phyloP scores from a whole-genome alignment of 2,113 vertebrate species.

The Lophochroa leadbeateri region DNA sequence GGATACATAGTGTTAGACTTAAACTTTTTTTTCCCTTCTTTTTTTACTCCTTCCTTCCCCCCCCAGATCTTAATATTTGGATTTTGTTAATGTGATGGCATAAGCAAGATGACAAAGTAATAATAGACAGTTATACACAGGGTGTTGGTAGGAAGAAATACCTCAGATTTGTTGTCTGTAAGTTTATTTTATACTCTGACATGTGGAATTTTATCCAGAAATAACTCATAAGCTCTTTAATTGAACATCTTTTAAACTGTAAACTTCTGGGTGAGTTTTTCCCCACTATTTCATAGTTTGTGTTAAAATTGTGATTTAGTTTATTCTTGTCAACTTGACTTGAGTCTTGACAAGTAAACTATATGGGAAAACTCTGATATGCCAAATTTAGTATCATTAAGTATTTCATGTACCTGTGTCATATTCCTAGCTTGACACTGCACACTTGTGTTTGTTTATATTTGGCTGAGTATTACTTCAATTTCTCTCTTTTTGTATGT shows the following conservation, averaged over 20 bases:
- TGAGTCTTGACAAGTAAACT: not conserved
- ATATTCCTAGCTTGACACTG: not conserved
- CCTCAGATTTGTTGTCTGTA: not conserved
- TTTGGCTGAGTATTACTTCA: not conserved
- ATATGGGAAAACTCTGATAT: not conserved
- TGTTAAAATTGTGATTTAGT: not conserved
- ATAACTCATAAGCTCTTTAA: not conserved
- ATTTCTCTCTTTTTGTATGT: not conserved
- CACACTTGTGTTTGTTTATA: not conserved
- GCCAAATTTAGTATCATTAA: not conserved
- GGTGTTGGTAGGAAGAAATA: not conserved
- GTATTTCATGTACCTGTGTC: not conserved
- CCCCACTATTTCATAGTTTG: not conserved
- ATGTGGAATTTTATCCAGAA: not conserved
- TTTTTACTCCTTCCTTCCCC: not conserved
- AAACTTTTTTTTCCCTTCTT: not conserved
- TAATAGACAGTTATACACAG: not conserved
- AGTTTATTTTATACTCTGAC: not conserved
- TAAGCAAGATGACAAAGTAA: not conserved
- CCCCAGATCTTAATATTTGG: not conserved
- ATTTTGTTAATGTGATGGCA: not conserved
- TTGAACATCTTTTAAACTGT: not conserved
- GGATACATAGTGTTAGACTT: not conserved
- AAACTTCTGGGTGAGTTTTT: fast-evolving
- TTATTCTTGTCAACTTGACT: not conserved